These are phyloP conservation scores for Apodemia duryi DNA, from an alignment of 2,888 invertebrate genomes.

Conservation along the genomic window DNA sequence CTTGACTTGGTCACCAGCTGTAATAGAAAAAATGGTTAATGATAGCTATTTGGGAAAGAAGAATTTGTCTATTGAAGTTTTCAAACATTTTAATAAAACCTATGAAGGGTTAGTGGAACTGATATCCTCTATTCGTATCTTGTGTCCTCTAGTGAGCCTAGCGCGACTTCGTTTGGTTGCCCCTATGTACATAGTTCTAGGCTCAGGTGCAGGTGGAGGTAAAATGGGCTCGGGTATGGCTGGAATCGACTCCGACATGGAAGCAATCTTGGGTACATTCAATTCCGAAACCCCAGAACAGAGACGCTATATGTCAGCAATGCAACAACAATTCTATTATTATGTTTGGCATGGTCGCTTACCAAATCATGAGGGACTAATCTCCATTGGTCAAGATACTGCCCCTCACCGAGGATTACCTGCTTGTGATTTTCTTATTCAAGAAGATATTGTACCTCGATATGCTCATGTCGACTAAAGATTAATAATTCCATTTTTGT, in stretches of 20 bases:
- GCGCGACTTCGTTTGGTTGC: constrained; percentile 81
- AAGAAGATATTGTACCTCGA: constrained; percentile 85
- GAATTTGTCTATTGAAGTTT: constrained; percentile 81
- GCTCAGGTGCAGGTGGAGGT: constrained; percentile 76
- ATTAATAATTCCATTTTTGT: constrained; percentile 16
- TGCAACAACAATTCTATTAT: constrained; percentile 90
- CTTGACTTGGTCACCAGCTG: constrained; percentile 82
- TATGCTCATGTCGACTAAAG: constrained; percentile 87
- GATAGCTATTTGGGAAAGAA: constrained; percentile 82
- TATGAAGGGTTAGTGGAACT: constrained; percentile 85
- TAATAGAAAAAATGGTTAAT: constrained; percentile 82
- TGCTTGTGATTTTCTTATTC: constrained; percentile 88
- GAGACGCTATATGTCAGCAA: constrained; percentile 85
- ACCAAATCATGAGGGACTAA: constrained; percentile 79
- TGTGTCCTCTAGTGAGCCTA: constrained; percentile 87
- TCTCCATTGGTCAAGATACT: constrained; percentile 86
- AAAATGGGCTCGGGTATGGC: constrained; percentile 60
- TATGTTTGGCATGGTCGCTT: constrained; percentile 88
- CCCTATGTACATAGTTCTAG: constrained; percentile 87
- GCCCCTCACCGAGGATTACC: constrained; percentile 82
- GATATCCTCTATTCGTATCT: constrained; percentile 88
- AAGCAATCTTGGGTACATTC: constrained; percentile 88
- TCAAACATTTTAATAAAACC: constrained; percentile 83
- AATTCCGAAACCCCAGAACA: constrained; percentile 86
- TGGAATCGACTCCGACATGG: constrained; percentile 82